Percentiles rank a stretch among this genome's conserved stretches.
Evolutionary conservation across 2,888 invertebrate genomes (phyloP).

Genomic region (Halocaridina rubra): DNA sequence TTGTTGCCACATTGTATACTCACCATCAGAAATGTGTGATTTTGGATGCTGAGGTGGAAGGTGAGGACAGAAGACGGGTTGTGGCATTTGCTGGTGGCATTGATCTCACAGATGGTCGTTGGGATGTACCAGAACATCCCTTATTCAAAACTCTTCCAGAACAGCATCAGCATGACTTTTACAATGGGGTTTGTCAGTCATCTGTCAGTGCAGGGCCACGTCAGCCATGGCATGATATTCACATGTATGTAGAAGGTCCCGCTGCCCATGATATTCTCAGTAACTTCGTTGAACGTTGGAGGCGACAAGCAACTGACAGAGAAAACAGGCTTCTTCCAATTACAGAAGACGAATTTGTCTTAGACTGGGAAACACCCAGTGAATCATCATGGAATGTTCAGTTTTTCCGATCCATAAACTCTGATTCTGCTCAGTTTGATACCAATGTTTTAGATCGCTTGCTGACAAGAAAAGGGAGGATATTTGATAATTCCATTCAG

Average conservation of each 20-base stretch:
- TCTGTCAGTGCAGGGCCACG: slow-evolving; percentile 59
- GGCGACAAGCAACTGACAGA: slow-evolving; percentile 57
- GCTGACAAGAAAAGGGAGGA: slow-evolving; percentile 57
- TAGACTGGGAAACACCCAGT: slow-evolving; percentile 45
- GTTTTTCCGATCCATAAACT: slow-evolving; percentile 63
- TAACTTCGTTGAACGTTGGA: slow-evolving; percentile 64
- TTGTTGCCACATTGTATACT: slow-evolving; percentile 62
- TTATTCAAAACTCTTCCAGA: slow-evolving; percentile 57
- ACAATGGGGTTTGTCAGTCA: slow-evolving; percentile 61
- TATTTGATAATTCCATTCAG: slow-evolving; percentile 63
- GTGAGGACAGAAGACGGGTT: slow-evolving; percentile 45
- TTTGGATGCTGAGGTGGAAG: slow-evolving; percentile 56
- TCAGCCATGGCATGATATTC: slow-evolving; percentile 64
- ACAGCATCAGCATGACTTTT: slow-evolving; percentile 61
- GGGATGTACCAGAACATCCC: slow-evolving; percentile 63
- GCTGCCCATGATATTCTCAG: slow-evolving; percentile 58
- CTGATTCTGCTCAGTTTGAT: slow-evolving; percentile 59
- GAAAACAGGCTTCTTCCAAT: slow-evolving; percentile 47
- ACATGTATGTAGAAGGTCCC: slow-evolving; percentile 62
- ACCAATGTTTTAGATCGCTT: slow-evolving; percentile 53
- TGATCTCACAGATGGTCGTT: slow-evolving; percentile 64
- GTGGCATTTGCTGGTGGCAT: slow-evolving; percentile 64
- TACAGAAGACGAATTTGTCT: slow-evolving; percentile 45
- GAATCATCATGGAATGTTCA: slow-evolving; percentile 61
- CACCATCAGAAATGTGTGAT: slow-evolving; percentile 64